A percentile compares a stretch with the other conserved stretches of the same genome.
Evolutionary conservation across 2,797 vertebrate species (phyloP).

Genomic region (Sebastes vulpes): DNA sequence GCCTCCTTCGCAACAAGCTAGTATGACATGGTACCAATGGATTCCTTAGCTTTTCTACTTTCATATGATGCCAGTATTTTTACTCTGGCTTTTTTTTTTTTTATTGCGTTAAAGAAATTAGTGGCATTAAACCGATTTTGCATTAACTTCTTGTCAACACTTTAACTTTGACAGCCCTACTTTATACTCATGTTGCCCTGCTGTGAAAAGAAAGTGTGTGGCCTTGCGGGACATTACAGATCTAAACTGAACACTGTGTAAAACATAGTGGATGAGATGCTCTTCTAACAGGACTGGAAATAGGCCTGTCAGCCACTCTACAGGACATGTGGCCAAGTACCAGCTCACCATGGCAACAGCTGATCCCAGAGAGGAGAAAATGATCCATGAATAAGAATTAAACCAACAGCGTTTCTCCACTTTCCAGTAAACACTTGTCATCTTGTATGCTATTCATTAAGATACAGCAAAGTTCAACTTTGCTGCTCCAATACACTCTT

Average conservation of each 20-base stretch:
- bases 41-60: no score
- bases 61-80: no score
- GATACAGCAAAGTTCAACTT: background rate
- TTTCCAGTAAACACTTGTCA: background rate
- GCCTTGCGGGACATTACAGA: background rate
- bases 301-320: conserved; percentile 38
- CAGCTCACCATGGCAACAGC: conserved; percentile 67
- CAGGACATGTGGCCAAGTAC: conserved; percentile 41
- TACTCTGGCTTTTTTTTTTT: no score
- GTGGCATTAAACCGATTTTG: no score
- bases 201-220: background rate
- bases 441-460: background rate
- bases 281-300: conserved; percentile 26
- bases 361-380: conserved; percentile 41
- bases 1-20: no score
- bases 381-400: conserved; percentile 43
- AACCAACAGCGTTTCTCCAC: conserved; percentile 6
- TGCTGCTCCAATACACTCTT: background rate
- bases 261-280: background rate
- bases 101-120: no score
- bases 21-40: no score
- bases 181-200: background rate
- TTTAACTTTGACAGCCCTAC: no score
- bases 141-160: fast-evolving
- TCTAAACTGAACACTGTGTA: background rate